Base-by-base conservation (phyloP, 2,888 invertebrate genomes). In the Scaptodrosophila latifasciaeformis region DNA sequence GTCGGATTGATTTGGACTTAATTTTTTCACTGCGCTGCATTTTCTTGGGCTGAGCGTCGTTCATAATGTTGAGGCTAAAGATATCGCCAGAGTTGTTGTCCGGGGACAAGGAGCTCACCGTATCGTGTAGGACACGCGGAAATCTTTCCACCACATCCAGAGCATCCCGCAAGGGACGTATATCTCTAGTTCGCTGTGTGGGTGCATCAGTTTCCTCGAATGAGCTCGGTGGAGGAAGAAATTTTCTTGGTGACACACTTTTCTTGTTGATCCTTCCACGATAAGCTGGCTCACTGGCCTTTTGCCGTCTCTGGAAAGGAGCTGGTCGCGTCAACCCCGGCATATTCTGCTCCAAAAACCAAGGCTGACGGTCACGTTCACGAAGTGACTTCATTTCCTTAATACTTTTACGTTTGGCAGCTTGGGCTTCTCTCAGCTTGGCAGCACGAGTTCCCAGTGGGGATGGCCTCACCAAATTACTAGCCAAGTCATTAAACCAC, bases 401-500 rank as follows among this genome's bases (percentile, higher is more conserved):
- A 1, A 17, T 21, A 4, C 46, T 40, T 27, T 65, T 57, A 1
- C 61, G 69, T 1, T 59, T 49, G 1, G 31, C 39, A 2, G 51
- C 34, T 21, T 48, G 44, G 15, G 50, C 18, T 19, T 35, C 40
- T 2, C 47, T 48, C 10, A 44, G 44, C 13, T 59, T 55, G 1
- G 62, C 62, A 0, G 52, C 27, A 2, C 60, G 57, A 0, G 61
- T 54, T 2, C 71, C 70, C n/a, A 82, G 42, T 0, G 85, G 85
- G 1, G 85, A 83, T 0, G 85, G 85, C 7, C 82, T 74, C 4
- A 84, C 77, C 29, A 85, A 35, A 2, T 70, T 74, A 37, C 67
- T 70, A 29, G 81, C 65, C 3, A 83, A 70, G 43, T 84, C 85
- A 44, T 66, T 82, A 42, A 85, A 85, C 85, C 85, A 85, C 6